These are phyloP conservation scores for Callyntrura guangdongensis DNA, from an alignment of 2,888 invertebrate genomes.

Conservation along the genomic window DNA sequence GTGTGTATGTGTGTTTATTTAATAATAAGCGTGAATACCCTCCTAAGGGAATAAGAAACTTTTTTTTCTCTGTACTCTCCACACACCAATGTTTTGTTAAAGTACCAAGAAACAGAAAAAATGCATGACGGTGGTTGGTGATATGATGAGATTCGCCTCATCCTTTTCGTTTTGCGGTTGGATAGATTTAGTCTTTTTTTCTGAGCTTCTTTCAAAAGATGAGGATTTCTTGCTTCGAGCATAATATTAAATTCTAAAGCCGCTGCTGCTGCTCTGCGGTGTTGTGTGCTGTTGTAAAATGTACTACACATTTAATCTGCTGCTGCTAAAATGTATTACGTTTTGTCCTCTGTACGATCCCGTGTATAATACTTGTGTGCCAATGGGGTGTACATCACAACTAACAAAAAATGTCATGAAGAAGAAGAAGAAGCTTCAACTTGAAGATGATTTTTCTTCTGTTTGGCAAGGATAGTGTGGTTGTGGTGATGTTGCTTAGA, in stretches of 20 bases:
- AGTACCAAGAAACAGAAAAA: neutral
- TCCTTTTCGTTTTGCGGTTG: constrained; percentile 66
- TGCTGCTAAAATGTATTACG: no score
- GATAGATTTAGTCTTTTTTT: constrained; percentile 64
- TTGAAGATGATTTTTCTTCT: constrained; percentile 42
- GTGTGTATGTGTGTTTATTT: neutral
- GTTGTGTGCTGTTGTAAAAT: neutral
- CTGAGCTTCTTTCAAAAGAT: constrained; percentile 10
- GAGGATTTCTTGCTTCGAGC: constrained; percentile 55
- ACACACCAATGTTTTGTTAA: neutral
- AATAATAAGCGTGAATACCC: constrained; percentile 6
- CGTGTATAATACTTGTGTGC: neutral
- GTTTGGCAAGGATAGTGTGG: constrained; percentile 54
- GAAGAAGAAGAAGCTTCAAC: neutral
- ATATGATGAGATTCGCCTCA: constrained; percentile 37
- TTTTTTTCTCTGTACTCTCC: neutral
- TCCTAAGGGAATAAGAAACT: neutral
- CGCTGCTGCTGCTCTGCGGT: neutral
- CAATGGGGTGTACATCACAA: neutral
- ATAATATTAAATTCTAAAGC: neutral
- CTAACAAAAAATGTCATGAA: constrained; percentile 65
- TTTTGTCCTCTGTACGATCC: neutral
- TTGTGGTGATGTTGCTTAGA: constrained; percentile 26
- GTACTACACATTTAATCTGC: neutral
- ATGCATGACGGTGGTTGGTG: constrained; percentile 53